These are phyloP conservation scores for Cyphomyrmex costatus DNA, from an alignment of 1,140 invertebrate species.

Conservation along the genomic window DNA sequence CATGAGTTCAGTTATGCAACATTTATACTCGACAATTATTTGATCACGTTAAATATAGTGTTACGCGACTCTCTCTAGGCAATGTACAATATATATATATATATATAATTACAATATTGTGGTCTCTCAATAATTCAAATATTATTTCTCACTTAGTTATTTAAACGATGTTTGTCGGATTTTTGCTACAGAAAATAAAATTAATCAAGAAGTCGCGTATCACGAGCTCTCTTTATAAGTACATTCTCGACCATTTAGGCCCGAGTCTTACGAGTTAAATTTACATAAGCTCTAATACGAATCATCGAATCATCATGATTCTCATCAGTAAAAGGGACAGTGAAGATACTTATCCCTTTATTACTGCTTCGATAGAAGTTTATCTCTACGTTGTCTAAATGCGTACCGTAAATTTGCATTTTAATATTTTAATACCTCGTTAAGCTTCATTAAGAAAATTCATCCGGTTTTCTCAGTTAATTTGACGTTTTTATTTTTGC, in stretches of 20 bases:
- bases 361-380: background rate
- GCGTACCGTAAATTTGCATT: background rate
- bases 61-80: background rate
- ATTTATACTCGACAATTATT: background rate
- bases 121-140: background rate
- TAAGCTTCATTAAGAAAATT: constrained; percentile 20
- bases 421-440: background rate
- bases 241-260: constrained; percentile 28
- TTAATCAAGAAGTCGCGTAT: background rate
- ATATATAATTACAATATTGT: background rate
- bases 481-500: background rate
- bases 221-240: constrained; percentile 16
- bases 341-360: background rate
- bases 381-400: constrained; percentile 9
- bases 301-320: constrained; percentile 1
- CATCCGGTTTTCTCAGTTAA: background rate
- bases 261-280: constrained; percentile 1
- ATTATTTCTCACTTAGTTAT: background rate
- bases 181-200: background rate
- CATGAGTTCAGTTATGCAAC: background rate
- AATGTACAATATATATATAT: background rate
- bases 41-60: background rate
- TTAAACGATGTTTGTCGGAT: background rate
- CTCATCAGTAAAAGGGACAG: background rate
- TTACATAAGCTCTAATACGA: constrained; percentile 29